Evolutionary conservation across 2,113 vertebrate genomes (phyloP).

Genomic region (Haliaeetus leucogaster): DNA sequence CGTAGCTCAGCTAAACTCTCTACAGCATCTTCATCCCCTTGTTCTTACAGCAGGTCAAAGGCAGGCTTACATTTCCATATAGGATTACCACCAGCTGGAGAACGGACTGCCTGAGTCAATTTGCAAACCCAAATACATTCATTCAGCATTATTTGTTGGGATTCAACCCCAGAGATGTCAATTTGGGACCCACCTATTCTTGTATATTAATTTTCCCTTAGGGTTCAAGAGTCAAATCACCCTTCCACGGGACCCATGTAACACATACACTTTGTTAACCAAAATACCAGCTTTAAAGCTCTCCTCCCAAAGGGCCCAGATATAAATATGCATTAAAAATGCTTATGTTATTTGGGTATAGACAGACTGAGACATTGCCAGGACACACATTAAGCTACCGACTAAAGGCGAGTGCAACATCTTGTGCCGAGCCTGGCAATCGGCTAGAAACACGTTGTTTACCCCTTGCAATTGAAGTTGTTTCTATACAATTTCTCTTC

Average conservation of each 20-base stretch:
- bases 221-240: neutral
- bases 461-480: neutral
- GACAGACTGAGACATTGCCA: neutral
- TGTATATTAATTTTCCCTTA: neutral
- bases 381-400: neutral
- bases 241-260: neutral
- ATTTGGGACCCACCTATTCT: neutral
- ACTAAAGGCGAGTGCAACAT: neutral
- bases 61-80: neutral
- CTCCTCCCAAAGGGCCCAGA: neutral
- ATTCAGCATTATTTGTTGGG: neutral
- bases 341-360: neutral
- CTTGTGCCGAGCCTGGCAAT: neutral
- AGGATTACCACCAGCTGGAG: neutral
- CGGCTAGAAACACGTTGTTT: neutral
- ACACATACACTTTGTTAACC: neutral
- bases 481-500: neutral
- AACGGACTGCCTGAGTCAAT: neutral
- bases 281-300: neutral
- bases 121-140: neutral
- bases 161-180: neutral
- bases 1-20: neutral
- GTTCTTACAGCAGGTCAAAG: neutral
- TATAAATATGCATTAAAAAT: neutral
- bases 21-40: neutral